These are phyloP conservation scores for Priocnemis perturbator DNA, from an alignment of 2,888 invertebrate genomes.

Conservation along the genomic window DNA sequence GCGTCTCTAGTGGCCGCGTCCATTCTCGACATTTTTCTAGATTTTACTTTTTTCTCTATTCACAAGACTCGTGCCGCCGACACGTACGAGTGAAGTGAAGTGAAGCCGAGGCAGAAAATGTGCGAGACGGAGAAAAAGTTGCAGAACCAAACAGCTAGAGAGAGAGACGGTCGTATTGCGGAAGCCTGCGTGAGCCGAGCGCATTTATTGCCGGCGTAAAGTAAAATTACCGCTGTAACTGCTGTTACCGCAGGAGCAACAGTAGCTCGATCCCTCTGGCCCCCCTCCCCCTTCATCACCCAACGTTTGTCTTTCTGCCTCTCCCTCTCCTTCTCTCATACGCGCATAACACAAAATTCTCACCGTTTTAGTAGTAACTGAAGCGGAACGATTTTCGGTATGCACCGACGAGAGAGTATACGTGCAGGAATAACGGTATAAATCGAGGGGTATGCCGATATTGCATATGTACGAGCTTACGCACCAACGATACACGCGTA, in stretches of 20 bases:
- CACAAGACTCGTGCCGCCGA: background rate
- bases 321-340: slow-evolving; percentile 17
- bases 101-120: slow-evolving; percentile 1
- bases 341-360: slow-evolving; percentile 62
- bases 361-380: slow-evolving; percentile 68
- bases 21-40: background rate
- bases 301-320: background rate
- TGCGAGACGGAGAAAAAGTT: background rate
- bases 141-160: slow-evolving; percentile 4
- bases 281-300: slow-evolving; percentile 15
- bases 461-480: no score
- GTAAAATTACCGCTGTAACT: slow-evolving; percentile 69
- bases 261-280: slow-evolving; percentile 2
- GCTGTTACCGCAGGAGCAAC: slow-evolving; percentile 56
- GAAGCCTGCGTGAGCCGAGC: slow-evolving; percentile 66
- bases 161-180: slow-evolving; percentile 47
- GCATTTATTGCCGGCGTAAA: slow-evolving; percentile 70
- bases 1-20: background rate
- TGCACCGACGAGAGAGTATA: slow-evolving; percentile 39
- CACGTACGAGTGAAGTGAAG: background rate
- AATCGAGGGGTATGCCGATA: slow-evolving; percentile 20
- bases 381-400: slow-evolving; percentile 68
- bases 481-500: no score
- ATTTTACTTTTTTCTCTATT: background rate
- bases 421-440: slow-evolving; percentile 53